phyloP scores from a whole-genome alignment of 2,888 invertebrate species.

The Dastarcus helophoroides region DNA sequence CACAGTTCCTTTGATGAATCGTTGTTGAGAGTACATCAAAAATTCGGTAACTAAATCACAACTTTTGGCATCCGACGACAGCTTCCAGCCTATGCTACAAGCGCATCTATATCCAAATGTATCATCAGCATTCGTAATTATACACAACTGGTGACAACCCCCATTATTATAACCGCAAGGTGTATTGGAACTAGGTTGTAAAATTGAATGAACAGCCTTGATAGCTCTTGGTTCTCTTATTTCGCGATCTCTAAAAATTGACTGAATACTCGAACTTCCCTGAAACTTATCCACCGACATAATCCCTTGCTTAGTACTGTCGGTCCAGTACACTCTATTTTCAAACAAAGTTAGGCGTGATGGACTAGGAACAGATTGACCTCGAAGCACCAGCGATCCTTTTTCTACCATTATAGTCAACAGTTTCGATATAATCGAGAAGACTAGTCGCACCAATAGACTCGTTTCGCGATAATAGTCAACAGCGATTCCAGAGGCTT shows the following conservation, averaged over 20 bases:
- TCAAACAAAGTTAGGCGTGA: constrained; percentile 75
- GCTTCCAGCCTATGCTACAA: constrained; percentile 76
- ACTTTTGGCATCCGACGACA: constrained; percentile 61
- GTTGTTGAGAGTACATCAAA: constrained; percentile 89
- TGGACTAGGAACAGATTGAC: constrained; percentile 78
- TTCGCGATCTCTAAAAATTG: constrained; percentile 69
- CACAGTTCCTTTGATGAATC: constrained; percentile 90
- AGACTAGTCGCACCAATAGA: constrained; percentile 96
- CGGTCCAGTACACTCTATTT: constrained; percentile 83
- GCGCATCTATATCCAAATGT: constrained; percentile 84
- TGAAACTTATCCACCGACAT: constrained; percentile 80
- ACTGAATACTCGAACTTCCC: constrained; percentile 65
- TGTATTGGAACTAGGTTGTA: constrained; percentile 60
- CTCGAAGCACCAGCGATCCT: constrained; percentile 67
- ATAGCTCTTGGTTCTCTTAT: constrained; percentile 75
- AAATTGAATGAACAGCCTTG: constrained; percentile 66
- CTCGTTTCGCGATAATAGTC: constrained; percentile 80
- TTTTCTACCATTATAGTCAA: constrained; percentile 84
- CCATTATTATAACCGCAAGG: constrained; percentile 84
- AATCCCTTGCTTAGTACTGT: constrained; percentile 68
- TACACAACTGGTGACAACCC: constrained; percentile 88
- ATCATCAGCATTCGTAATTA: constrained; percentile 69
- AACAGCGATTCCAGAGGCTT: constrained; percentile 83
- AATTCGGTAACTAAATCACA: constrained; percentile 79
- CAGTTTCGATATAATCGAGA: constrained; percentile 90